phyloP scores from a whole-genome alignment of 2,888 invertebrate genomes.

The Argyresthia goedartella region DNA sequence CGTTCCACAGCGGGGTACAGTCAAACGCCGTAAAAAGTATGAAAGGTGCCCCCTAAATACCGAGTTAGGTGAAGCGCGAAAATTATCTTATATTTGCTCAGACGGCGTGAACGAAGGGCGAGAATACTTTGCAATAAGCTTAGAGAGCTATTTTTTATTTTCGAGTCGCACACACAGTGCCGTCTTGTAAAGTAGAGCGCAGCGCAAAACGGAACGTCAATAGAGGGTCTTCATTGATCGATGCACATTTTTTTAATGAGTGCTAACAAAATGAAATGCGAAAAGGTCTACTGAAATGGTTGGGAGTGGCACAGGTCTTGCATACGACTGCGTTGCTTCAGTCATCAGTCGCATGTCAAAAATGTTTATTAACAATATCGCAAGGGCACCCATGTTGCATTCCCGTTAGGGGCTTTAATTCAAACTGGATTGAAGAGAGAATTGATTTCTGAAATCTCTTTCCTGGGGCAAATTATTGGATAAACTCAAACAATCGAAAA shows the following conservation, averaged over 20 bases:
- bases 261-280: too few relatives aligned
- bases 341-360: too few relatives aligned
- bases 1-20: constrained; percentile 18
- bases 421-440: too few relatives aligned
- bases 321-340: too few relatives aligned
- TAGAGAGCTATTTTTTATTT: constrained; percentile 62
- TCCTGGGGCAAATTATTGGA: too few relatives aligned
- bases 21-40: constrained; percentile 62
- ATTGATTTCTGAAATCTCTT: too few relatives aligned
- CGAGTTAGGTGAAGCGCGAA: constrained; percentile 66
- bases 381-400: too few relatives aligned
- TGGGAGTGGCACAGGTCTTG: too few relatives aligned
- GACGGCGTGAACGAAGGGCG: constrained; percentile 67
- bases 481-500: too few relatives aligned
- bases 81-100: constrained; percentile 72
- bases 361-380: too few relatives aligned
- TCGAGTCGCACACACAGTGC: constrained; percentile 35
- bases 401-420: too few relatives aligned
- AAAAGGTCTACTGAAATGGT: too few relatives aligned
- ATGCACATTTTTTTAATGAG: neutral
- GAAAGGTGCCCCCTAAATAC: constrained; percentile 70
- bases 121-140: constrained; percentile 71
- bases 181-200: constrained; percentile 46
- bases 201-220: constrained; percentile 13
- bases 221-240: neutral